A percentile compares a stretch with the other conserved stretches of the same genome.
Evolutionary conservation across 2,888 invertebrate species (phyloP).

Genomic region (Carcina quercana): DNA sequence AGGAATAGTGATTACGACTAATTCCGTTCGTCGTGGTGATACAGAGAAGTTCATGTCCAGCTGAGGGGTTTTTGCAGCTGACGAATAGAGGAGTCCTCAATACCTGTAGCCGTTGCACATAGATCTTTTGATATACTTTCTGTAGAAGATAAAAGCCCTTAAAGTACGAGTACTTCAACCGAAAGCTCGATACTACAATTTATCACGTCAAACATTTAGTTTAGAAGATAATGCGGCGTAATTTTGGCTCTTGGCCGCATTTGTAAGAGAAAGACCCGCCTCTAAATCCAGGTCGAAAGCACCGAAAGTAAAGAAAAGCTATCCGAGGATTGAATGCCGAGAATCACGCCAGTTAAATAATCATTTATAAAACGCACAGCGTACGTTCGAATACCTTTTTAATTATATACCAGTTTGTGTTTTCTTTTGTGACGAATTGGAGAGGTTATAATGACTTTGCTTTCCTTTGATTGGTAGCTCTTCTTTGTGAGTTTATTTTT

Average conservation of each 20-base stretch:
- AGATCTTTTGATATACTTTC: no score
- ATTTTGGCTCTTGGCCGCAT: conserved; percentile 19
- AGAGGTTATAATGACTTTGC: conserved; percentile 6
- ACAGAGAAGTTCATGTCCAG: no score
- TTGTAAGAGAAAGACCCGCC: conserved; percentile 11
- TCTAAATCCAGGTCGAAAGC: conserved; percentile 13
- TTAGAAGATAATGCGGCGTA: conserved; percentile 19
- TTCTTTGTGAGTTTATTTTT: no score
- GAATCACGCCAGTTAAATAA: conserved; percentile 21
- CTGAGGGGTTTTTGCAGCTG: no score
- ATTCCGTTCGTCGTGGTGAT: no score
- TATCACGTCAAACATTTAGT: conserved; percentile 19
- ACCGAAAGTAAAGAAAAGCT: conserved; percentile 15
- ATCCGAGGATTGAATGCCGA: conserved; percentile 16
- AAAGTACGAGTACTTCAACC: no score
- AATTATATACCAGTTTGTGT: conserved; percentile 19
- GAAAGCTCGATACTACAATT: conserved; percentile 18
- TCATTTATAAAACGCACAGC: conserved; percentile 20
- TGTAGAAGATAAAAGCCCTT: no score
- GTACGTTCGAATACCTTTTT: conserved; percentile 16
- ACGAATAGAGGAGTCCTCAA: no score
- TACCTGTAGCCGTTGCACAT: no score
- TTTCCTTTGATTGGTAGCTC: no score
- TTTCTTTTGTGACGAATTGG: conserved; percentile 13
- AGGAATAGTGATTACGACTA: no score